Evolutionary conservation across 2,113 vertebrate species (phyloP).

Genomic region (Leuciscus idus): DNA sequence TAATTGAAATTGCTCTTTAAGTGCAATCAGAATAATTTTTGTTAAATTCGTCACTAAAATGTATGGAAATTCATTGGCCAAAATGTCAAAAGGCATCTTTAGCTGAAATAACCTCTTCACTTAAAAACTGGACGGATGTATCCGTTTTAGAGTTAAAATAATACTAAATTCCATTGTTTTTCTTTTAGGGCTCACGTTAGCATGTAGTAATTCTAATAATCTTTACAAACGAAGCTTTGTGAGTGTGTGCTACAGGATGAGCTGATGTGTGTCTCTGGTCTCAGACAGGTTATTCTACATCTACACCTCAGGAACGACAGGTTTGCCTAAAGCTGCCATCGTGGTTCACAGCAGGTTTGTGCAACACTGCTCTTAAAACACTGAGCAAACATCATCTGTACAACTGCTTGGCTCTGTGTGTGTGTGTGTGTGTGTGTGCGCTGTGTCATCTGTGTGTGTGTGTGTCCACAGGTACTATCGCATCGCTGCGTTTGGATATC

Average conservation of each 20-base stretch:
- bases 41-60: not conserved
- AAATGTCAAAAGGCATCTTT: not conserved
- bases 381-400: not conserved
- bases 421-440: not conserved
- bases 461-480: conserved; percentile 81
- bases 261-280: not conserved
- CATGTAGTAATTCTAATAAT: not conserved
- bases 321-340: conserved; percentile 88
- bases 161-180: too few species aligned
- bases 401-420: not conserved
- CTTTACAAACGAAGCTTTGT: not conserved
- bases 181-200: too few species aligned
- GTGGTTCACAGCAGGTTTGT: conserved; percentile 89
- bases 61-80: not conserved
- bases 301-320: conserved; percentile 89
- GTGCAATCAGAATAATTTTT: not conserved
- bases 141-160: too few species aligned
- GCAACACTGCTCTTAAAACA: not conserved
- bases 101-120: too few species aligned
- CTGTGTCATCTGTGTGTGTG: too few species aligned
- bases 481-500: conserved; percentile 84
- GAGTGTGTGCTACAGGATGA: not conserved
- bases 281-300: conserved; percentile 88
- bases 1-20: not conserved
- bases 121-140: too few species aligned